Evolutionary conservation across 53 echinoderm and acorn worm genomes (phyloP).

Genomic region (Holothuria leucospilota): DNA sequence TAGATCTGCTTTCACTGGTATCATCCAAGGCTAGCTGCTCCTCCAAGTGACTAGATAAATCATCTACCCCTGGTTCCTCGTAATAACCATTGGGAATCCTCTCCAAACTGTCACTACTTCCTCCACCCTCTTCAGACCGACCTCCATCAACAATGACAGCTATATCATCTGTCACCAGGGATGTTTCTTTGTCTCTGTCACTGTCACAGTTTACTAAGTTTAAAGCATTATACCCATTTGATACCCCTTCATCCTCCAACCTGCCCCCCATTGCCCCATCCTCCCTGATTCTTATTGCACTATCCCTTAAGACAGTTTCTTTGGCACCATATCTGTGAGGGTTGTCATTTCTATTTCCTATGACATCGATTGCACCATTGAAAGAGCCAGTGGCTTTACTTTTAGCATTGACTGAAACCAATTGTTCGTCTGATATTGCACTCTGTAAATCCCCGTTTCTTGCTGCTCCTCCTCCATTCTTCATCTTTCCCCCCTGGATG

Average conservation of each 20-base stretch:
- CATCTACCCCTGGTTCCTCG: slow-evolving; percentile 29
- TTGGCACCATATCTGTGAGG: background rate
- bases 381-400: background rate
- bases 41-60: background rate
- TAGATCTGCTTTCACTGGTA: background rate
- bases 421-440: slow-evolving; percentile 39
- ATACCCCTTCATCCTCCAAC: background rate
- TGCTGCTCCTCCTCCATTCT: too few relatives aligned
- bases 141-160: slow-evolving; percentile 18
- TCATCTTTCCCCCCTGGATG: background rate
- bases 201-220: background rate
- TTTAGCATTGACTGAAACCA: background rate
- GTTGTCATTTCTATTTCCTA: background rate
- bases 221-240: slow-evolving; percentile 14
- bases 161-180: slow-evolving; percentile 21
- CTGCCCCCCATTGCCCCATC: background rate
- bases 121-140: slow-evolving; percentile 4
- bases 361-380: slow-evolving; percentile 20
- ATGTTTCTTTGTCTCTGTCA: background rate
- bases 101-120: slow-evolving; percentile 23
- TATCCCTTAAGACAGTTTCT: background rate
- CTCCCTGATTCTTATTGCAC: slow-evolving; percentile 25
- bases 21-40: background rate
- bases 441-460: background rate
- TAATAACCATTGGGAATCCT: slow-evolving; percentile 37